Conservation (phyloP, 2,113 vertebrate species). For the Thoracochromis brauschi region DNA sequence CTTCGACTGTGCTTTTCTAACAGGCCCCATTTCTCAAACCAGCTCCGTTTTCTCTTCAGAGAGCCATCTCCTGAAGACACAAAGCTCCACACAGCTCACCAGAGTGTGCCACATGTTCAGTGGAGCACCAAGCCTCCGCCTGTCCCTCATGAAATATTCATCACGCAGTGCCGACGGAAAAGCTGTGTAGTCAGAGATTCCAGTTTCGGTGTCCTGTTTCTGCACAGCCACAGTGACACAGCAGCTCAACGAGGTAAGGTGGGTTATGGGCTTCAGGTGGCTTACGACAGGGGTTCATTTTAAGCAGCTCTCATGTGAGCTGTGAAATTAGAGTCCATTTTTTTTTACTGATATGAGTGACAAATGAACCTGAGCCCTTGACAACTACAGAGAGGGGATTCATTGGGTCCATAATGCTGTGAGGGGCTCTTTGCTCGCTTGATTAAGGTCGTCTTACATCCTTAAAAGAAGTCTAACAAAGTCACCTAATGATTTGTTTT, state of each 20-base stretch:
- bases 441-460: not conserved
- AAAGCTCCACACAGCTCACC: constrained; percentile 12
- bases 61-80: constrained; percentile 6
- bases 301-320: constrained; percentile 1
- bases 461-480: not conserved
- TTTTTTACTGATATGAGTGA: not conserved
- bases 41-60: not conserved
- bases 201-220: constrained; percentile 48
- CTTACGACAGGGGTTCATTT: not conserved
- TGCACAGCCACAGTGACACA: constrained; percentile 25
- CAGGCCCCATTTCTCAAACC: not conserved
- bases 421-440: not conserved
- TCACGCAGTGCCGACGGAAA: constrained; percentile 34
- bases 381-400: not conserved
- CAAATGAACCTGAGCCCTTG: not conserved
- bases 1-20: not conserved
- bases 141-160: constrained; percentile 66
- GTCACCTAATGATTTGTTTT: not conserved
- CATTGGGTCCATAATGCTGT: not conserved
- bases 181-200: constrained; percentile 68
- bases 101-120: constrained; percentile 48
- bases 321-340: constrained; percentile 15
- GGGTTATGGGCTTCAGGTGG: not conserved
- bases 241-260: constrained; percentile 3
- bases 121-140: constrained; percentile 27